These are phyloP conservation scores for Atherinomorus stipes DNA, from an alignment of 2,113 vertebrate genomes.

Conservation along the genomic window DNA sequence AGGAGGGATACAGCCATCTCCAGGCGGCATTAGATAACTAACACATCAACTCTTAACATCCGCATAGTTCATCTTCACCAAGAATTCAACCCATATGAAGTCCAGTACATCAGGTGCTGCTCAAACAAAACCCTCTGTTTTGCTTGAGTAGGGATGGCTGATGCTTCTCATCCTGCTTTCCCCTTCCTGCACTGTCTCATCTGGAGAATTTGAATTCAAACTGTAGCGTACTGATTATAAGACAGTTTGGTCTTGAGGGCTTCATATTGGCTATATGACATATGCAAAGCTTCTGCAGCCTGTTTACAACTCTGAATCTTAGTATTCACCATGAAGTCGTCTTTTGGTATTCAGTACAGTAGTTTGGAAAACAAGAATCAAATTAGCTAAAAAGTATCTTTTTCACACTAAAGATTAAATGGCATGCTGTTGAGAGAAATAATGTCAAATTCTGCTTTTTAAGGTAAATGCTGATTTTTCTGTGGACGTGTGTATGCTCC, in stretches of 20 bases:
- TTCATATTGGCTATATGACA: constrained; percentile 50
- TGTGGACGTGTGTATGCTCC: neutral
- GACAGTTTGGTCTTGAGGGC: constrained; percentile 11
- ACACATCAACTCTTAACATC: neutral
- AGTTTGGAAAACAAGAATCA: constrained; percentile 22
- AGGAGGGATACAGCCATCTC: neutral
- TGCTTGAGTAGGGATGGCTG: constrained; percentile 26
- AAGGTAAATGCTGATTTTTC: neutral
- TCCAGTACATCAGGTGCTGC: constrained; percentile 26
- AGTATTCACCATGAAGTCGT: constrained; percentile 20
- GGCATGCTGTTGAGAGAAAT: neutral
- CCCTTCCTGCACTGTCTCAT: constrained; percentile 2
- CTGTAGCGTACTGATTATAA: constrained; percentile 42
- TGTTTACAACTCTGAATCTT: constrained; percentile 18
- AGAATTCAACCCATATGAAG: constrained; percentile 6
- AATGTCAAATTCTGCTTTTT: neutral
- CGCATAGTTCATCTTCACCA: constrained; percentile 4
- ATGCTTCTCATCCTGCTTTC: constrained; percentile 11
- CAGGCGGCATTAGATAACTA: constrained; percentile 11
- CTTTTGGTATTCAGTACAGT: constrained; percentile 18
- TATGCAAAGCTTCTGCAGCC: constrained; percentile 17
- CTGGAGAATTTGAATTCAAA: constrained; percentile 52
- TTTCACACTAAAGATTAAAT: no score
- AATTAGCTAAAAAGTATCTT: no score
- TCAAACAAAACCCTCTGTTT: constrained; percentile 3